A percentile compares a stretch with the other conserved stretches of the same genome.
Evolutionary conservation across 1,140 invertebrate genomes (phyloP).

Genomic region (Oncopodura yosiiana): DNA sequence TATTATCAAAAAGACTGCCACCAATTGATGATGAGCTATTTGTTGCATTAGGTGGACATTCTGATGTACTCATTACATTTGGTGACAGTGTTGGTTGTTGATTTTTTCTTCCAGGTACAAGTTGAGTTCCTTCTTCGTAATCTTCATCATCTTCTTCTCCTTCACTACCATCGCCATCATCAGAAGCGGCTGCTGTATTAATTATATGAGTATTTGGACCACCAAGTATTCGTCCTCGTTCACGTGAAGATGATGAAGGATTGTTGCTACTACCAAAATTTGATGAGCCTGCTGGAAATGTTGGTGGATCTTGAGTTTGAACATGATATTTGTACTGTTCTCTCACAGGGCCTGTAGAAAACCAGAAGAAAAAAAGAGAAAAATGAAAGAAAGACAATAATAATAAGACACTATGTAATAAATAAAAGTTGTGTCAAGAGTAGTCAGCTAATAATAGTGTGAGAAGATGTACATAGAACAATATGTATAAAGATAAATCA

Average conservation of each 20-base stretch:
- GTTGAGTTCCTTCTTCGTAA: not conserved
- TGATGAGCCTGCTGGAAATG: constrained; percentile 27
- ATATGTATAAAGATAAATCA: too few relatives aligned
- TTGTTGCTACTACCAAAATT: constrained; percentile 38
- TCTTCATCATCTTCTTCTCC: constrained; percentile 38
- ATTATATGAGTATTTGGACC: constrained; percentile 35
- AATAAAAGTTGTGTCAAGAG: too few relatives aligned
- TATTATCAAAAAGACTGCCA: constrained; percentile 52
- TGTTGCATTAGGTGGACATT: constrained; percentile 34
- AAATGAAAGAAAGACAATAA: too few relatives aligned
- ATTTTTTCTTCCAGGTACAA: not conserved
- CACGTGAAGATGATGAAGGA: constrained; percentile 41
- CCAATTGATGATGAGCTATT: constrained; percentile 8
- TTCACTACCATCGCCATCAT: constrained; percentile 41
- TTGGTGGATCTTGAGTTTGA: constrained; percentile 34
- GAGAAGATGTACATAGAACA: too few relatives aligned
- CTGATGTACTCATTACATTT: constrained; percentile 25
- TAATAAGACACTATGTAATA: too few relatives aligned
- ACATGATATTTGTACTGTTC: constrained; percentile 12
- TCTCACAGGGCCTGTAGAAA: constrained; percentile 40
- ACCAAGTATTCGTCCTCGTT: constrained; percentile 31
- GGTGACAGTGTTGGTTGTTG: constrained; percentile 18
- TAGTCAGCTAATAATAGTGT: too few relatives aligned
- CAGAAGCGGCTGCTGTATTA: constrained; percentile 27
- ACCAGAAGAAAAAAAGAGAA: too few relatives aligned